Percentiles rank a stretch among this genome's conserved stretches.
These are phyloP conservation scores for Cacoxenus indagator DNA, from an alignment of 2,888 invertebrate genomes.

Conservation along the genomic window DNA sequence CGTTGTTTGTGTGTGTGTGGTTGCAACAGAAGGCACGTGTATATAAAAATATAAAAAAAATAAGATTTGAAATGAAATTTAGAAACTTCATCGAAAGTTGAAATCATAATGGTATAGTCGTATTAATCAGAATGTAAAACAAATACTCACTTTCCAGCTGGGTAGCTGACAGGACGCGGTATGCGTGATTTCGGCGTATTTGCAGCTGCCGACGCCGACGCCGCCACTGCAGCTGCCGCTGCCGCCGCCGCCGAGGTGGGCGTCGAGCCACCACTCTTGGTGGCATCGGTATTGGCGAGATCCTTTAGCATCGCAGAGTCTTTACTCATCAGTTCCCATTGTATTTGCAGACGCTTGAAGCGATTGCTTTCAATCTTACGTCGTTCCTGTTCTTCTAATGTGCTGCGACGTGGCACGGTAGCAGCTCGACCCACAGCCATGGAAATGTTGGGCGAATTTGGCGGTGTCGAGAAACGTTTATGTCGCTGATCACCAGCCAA, in stretches of 20 bases:
- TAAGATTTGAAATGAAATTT: conserved; percentile 43
- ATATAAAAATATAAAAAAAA: conserved; percentile 16
- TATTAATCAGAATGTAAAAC: not conserved
- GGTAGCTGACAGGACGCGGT: conserved; percentile 71
- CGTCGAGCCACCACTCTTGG: conserved; percentile 70
- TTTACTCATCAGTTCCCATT: conserved; percentile 71
- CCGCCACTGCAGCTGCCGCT: conserved; percentile 53
- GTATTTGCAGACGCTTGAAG: conserved; percentile 70
- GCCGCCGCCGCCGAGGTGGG: conserved; percentile 66
- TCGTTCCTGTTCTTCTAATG: conserved; percentile 63
- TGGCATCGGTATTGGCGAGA: conserved; percentile 66
- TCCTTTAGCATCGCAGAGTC: conserved; percentile 70
- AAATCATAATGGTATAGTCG: not conserved
- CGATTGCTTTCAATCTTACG: conserved; percentile 70
- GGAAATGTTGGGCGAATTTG: conserved; percentile 83
- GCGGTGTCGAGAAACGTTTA: conserved; percentile 75
- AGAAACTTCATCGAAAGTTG: conserved; percentile 20
- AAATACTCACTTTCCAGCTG: conserved; percentile 69
- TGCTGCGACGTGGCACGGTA: conserved; percentile 46
- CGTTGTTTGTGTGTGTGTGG: not conserved
- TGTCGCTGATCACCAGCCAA: conserved; percentile 27
- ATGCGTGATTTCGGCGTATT: conserved; percentile 67
- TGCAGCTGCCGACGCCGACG: conserved; percentile 66
- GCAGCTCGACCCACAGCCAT: conserved; percentile 65
- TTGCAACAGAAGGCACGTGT: conserved; percentile 20